These are phyloP conservation scores for Gerris lacustris DNA, from an alignment of 2,888 invertebrate species.

Conservation along the genomic window DNA sequence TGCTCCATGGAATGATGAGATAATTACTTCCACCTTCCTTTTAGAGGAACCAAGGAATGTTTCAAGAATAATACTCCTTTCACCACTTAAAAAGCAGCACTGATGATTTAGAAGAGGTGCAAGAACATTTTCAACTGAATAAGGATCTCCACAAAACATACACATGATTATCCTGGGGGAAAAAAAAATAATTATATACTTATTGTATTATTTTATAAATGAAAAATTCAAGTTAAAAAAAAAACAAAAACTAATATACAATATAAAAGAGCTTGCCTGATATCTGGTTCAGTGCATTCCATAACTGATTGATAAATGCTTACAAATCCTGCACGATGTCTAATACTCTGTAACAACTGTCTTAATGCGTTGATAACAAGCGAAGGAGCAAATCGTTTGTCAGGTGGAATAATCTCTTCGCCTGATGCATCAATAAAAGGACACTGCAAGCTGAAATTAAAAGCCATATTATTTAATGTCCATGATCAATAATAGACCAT, in stretches of 20 bases:
- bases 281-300: slow-evolving; percentile 71
- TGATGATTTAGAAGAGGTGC: slow-evolving; percentile 77
- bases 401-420: slow-evolving; percentile 33
- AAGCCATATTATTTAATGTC: too few relatives aligned
- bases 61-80: slow-evolving; percentile 78
- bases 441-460: slow-evolving; percentile 56
- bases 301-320: slow-evolving; percentile 60
- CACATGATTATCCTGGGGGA: slow-evolving; percentile 72
- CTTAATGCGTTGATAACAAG: slow-evolving; percentile 59
- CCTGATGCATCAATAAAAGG: slow-evolving; percentile 70
- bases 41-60: slow-evolving; percentile 85
- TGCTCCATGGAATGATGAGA: slow-evolving; percentile 89
- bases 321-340: slow-evolving; percentile 62
- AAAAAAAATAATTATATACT: slow-evolving; percentile 8
- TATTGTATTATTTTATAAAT: background rate
- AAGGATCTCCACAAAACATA: slow-evolving; percentile 93
- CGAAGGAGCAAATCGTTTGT: slow-evolving; percentile 47
- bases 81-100: slow-evolving; percentile 72
- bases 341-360: slow-evolving; percentile 61
- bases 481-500: too few relatives aligned
- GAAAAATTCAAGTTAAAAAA: slow-evolving; percentile 11
- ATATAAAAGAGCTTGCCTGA: slow-evolving; percentile 41
- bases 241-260: background rate
- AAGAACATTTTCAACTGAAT: slow-evolving; percentile 76
- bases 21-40: slow-evolving; percentile 76